These are phyloP conservation scores for Canis aureus DNA, from an alignment of 2,113 vertebrate genomes.

Conservation along the genomic window DNA sequence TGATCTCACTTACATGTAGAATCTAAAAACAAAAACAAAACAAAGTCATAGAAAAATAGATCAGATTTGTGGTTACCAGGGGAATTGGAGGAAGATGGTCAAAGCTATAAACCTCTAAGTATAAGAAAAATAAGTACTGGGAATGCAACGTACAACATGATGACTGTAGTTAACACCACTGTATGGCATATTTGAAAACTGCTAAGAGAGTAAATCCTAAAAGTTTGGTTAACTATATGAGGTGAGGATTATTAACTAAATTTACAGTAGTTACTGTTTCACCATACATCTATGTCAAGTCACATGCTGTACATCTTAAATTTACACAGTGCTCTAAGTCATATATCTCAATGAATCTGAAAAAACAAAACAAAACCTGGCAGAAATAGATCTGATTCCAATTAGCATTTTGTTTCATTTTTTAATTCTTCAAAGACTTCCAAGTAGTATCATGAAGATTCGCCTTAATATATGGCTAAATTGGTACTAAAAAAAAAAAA, in stretches of 20 bases:
- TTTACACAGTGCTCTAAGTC: not conserved
- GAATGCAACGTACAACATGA: not conserved
- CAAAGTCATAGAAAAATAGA: not conserved
- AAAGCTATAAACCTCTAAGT: conserved; percentile 19
- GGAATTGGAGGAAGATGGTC: not conserved
- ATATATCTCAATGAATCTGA: not conserved
- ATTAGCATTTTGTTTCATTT: conserved; percentile 71
- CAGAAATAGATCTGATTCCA: conserved; percentile 76
- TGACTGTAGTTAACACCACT: not conserved
- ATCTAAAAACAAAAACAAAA: not conserved
- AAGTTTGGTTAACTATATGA: not conserved
- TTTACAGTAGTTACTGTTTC: not conserved
- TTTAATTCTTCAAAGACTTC: conserved; percentile 71
- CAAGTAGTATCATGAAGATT: conserved; percentile 55
- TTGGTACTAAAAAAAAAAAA: not conserved
- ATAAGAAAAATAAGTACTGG: not conserved
- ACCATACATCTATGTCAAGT: not conserved
- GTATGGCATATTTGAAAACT: not conserved
- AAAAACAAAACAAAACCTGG: not conserved
- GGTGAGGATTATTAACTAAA: not conserved
- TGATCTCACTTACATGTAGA: not conserved
- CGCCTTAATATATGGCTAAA: conserved; percentile 34
- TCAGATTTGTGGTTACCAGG: not conserved
- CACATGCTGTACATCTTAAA: not conserved
- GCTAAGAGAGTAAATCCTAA: not conserved